Base-by-base conservation (phyloP, 2,113 vertebrate species). In the Rattus rattus region DNA sequence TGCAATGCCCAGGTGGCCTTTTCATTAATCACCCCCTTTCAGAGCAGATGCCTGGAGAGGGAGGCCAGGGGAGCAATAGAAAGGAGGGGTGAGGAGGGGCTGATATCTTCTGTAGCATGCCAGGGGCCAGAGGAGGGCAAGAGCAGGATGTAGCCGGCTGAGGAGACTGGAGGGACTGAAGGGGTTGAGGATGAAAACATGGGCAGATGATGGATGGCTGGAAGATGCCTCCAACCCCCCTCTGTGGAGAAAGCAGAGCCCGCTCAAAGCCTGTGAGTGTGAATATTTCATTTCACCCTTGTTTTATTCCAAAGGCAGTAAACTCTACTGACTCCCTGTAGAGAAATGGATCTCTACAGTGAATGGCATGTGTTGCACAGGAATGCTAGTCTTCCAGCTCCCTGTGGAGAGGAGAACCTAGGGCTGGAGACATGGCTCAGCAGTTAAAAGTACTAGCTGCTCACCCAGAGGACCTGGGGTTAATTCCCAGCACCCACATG, bases 1-100 rank as follows among this genome's bases (percentile, higher is more conserved):
- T 93, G 92, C n/a, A 33, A 19, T 85, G 49, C 80, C 72, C 33
- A 24, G 3, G 1, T 61, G 49, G 47, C 59, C 87, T 90, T 96
- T 91, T 72, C 95, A 90, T 96, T 93, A 96, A 94, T 95, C 90
- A 96, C n/a, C 28, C 28, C 36, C 69, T 49, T 94, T 89, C 52
- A 49, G 69, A 7, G 16, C 10, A 9, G 30, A 73, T 5, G 2
- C 75, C 47, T 30, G 26, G 36, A 92, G 56, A 70, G 73, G n/a
- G 59, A 76, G 79, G 59, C 43, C 17, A 20, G 12, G 36, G 56
- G 75, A 75, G 63, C 43, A 39, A 52, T 3, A 13, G 73, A 28
- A 76, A 65, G 76, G 86, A 49, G 39, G 26, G 39, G 14, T 3
- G 26, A 7, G 56, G n/a, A 49, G 22, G 33, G 2, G 87, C 12